Base-by-base conservation (phyloP, 2,113 vertebrate genomes). In the Tichodroma muraria region DNA sequence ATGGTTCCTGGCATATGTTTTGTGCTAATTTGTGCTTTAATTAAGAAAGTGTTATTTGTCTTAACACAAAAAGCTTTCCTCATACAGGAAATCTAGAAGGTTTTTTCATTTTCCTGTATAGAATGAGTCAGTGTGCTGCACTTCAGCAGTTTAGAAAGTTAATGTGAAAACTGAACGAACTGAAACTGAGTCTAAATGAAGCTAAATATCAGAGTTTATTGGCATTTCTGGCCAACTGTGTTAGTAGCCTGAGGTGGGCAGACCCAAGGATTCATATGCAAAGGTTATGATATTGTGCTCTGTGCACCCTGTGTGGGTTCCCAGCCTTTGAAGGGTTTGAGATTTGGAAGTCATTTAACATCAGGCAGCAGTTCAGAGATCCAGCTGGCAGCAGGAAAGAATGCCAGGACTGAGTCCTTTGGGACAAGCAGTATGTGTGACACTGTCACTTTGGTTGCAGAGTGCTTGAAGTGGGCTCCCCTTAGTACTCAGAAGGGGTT, bases 281-380 rank as follows among this genome's bases (percentile, higher is more conserved):
- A 14, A 65, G 15, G 15, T 13, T 56, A 1, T 21, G 37, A 6
- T 35, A 6, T 18, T 31, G 15, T 50, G 47, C 27, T 45, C 4
- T 9, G 16, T 76, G 7, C n/a, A 23, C n/a, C 9, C 13, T 40
- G 23, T 45, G 8, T 21, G 64, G 22, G 27, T 13, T 52, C 38
- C 2, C 59, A 38, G 68, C 38, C 59, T 88, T 45, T 8, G 3
- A 65, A 42, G 27, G 31, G 21, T 50, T 80, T 60, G 53, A 59
- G 38, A 37, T 89, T 42, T 54, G 35, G 40, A 54, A 63, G 33
- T 3, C 11, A 16, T 16, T 38, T 70, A 18, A 53, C 33, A 82
- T 35, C 8, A 90, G 54, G 82, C 89, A 93, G 93, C 88, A 92
- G 47, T 38, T 53, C 38, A 81, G 69, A 75, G 45, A 60, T 30